phyloP scores from a whole-genome alignment of 2,113 vertebrate genomes.

The Pycnonotus jocosus region DNA sequence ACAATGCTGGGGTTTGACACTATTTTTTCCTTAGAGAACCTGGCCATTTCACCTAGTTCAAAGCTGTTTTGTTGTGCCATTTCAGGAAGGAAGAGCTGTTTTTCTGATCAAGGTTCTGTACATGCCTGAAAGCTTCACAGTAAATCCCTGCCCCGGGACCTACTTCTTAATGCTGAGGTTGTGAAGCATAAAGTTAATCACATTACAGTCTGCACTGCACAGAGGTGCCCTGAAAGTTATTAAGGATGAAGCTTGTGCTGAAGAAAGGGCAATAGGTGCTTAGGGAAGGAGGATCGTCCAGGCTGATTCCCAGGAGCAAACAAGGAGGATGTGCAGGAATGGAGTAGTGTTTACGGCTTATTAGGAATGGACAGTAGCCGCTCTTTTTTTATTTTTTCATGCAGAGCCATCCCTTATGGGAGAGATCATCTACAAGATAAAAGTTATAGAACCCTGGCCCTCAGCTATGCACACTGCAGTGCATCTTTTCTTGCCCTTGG shows the following conservation, averaged over 20 bases:
- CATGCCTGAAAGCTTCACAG: not conserved
- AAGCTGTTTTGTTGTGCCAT: not conserved
- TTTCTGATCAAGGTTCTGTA: not conserved
- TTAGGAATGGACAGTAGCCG: not conserved
- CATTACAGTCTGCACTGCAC: constrained; percentile 2
- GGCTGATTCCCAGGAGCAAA: not conserved
- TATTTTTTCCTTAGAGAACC: not conserved
- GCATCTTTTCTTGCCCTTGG: not conserved
- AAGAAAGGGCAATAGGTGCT: not conserved
- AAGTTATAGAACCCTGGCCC: not conserved
- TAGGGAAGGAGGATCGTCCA: not conserved
- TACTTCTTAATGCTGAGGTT: not conserved
- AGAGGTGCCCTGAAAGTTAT: not conserved
- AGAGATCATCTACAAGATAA: not conserved
- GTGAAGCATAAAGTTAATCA: constrained; percentile 45
- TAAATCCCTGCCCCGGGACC: not conserved
- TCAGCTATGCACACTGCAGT: not conserved
- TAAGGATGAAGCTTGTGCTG: not conserved
- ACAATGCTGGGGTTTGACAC: not conserved
- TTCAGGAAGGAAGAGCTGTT: not conserved
- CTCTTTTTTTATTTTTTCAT: not conserved
- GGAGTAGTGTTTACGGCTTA: not conserved
- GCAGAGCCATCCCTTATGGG: not conserved
- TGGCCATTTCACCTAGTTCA: not conserved
- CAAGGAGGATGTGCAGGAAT: not conserved